Conservation (phyloP, 35 echinoderm and acorn worm species). For the Anneissia japonica region DNA sequence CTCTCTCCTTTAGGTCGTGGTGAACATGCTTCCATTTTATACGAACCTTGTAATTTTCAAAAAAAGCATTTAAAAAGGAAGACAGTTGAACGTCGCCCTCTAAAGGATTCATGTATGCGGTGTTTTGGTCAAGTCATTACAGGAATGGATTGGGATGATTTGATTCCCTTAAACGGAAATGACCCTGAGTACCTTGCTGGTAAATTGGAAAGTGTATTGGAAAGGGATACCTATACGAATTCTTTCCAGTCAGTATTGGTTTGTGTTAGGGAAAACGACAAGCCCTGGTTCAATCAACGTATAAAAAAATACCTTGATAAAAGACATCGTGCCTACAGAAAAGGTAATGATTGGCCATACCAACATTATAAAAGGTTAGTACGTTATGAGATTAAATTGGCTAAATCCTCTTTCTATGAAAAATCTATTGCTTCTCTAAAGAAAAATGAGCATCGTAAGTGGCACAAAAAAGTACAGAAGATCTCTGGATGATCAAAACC, state of each 20-base stretch:
- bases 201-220: not conserved
- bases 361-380: not conserved
- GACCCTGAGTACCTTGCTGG: not conserved
- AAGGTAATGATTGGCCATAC: not conserved
- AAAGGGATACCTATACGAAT: not conserved
- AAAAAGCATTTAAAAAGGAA: not conserved
- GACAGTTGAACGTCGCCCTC: not conserved
- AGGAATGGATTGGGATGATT: not conserved
- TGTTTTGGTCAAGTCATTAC: not conserved
- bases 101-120: not conserved
- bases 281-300: not conserved
- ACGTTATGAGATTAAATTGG: not conserved
- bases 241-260: not conserved
- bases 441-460: not conserved
- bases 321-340: not conserved
- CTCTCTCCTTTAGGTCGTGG: not conserved
- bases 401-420: not conserved
- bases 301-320: not conserved
- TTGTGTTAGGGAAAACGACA: not conserved
- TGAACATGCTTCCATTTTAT: not conserved
- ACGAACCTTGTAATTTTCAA: not conserved
- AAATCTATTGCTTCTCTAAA: not conserved
- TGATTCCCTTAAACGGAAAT: not conserved
- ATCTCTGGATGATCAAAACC: not conserved
- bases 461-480: not conserved